Evolutionary conservation across 2,888 invertebrate genomes (phyloP).

Genomic region (Macroteleia sp.): DNA sequence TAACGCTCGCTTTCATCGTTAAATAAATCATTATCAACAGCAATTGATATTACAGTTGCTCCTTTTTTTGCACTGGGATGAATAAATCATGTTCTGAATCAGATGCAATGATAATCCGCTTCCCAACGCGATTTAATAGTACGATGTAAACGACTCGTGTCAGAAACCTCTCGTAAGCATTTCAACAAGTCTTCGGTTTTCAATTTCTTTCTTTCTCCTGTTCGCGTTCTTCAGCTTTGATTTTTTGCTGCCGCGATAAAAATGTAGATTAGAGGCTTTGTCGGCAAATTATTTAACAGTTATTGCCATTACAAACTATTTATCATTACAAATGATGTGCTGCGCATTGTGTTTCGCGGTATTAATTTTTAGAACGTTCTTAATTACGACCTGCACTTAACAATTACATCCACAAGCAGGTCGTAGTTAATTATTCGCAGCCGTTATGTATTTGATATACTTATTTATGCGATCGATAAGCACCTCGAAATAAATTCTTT

Average conservation of each 20-base stretch:
- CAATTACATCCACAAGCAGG: conserved; percentile 50
- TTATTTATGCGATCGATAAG: conserved; percentile 62
- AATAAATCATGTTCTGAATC: conserved; percentile 48
- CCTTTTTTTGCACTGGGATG: conserved; percentile 29
- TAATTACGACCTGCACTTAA: conserved; percentile 43
- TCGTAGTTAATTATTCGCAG: conserved; percentile 54
- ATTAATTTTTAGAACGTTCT: conserved; percentile 52
- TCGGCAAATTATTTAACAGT: conserved; percentile 54
- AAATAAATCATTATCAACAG: conserved; percentile 49
- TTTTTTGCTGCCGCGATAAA: conserved; percentile 22
- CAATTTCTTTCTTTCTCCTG: conserved; percentile 39
- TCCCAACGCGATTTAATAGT: conserved; percentile 45
- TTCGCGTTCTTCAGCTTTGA: conserved; percentile 14
- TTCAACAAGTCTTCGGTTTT: conserved; percentile 12
- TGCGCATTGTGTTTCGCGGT: conserved; percentile 33
- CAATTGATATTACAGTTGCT: conserved; percentile 34
- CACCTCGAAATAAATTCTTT: conserved; percentile 55
- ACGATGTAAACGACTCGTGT: conserved; percentile 21
- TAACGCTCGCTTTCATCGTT: conserved; percentile 39
- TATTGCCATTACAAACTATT: conserved; percentile 49
- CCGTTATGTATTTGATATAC: conserved; percentile 61
- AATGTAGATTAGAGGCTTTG: conserved; percentile 48
- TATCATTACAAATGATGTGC: conserved; percentile 52
- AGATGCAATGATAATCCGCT: conserved; percentile 51
- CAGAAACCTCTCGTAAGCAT: conserved; percentile 6